These are phyloP conservation scores for Aurelia coerulea DNA, from an alignment of 30 jellyfish, hydroid and myxozoan species.

Conservation along the genomic window DNA sequence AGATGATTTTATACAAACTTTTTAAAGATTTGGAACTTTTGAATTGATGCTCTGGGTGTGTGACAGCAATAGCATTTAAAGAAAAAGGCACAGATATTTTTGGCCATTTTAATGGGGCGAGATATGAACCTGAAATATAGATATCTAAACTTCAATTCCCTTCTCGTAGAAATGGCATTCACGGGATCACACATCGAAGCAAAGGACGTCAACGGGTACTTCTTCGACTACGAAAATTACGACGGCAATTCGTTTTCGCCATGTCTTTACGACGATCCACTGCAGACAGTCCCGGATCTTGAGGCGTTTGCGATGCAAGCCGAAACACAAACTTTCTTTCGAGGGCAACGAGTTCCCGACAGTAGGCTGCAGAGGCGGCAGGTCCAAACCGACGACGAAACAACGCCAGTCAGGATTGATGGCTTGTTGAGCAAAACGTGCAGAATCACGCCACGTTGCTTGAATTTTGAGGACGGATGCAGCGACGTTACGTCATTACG, in stretches of 20 bases:
- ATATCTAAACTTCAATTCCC: too few relatives aligned
- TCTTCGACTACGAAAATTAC: neutral
- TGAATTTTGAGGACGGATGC: conserved; percentile 41
- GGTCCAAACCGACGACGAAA: conserved; percentile 10
- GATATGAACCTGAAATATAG: too few relatives aligned
- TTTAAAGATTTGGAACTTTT: too few relatives aligned
- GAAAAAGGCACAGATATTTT: too few relatives aligned
- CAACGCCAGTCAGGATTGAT: conserved; percentile 53
- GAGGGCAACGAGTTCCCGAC: conserved; percentile 53
- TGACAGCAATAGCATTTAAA: too few relatives aligned
- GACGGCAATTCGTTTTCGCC: conserved; percentile 29
- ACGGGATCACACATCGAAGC: neutral
- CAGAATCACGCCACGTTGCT: conserved; percentile 52
- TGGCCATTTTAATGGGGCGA: too few relatives aligned
- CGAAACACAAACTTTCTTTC: neutral
- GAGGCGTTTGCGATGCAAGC: conserved; percentile 12
- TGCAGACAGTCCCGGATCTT: conserved; percentile 67
- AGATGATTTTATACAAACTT: too few relatives aligned
- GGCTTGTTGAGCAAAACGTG: conserved; percentile 20
- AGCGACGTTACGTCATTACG: conserved; percentile 10
- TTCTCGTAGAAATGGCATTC: conserved; percentile 29
- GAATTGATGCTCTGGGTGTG: too few relatives aligned
- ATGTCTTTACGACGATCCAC: conserved; percentile 39
- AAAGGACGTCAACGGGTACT: neutral
- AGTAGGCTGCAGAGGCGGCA: neutral